Evolutionary conservation across 2,797 vertebrate genomes (phyloP), one percentile per base, ranked within the genome.

Genomic region (Sebastes vulpes): DNA sequence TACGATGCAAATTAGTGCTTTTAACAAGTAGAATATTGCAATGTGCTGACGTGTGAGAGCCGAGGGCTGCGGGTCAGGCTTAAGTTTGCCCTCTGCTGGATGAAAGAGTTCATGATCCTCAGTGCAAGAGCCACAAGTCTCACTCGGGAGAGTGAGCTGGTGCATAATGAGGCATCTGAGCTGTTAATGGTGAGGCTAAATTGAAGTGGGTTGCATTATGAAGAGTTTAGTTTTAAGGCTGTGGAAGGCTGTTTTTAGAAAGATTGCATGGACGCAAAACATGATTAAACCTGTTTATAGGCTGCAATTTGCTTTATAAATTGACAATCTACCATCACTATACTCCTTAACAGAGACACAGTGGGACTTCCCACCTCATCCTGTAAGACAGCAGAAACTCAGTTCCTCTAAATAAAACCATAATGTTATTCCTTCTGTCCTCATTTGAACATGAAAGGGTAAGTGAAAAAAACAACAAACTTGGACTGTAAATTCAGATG

Each of bases 1-100:
- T 64, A 0, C 10, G 46, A 66, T 66, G 72, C 64, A 83, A 79
- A 84, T 56, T 7, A 72, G 31, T n/a, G 38, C 1, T 66, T 32
- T 31, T 18, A 65, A 31, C 60, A 53, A 29, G 53, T 48, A 1
- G 60, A 77, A 38, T 11, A 6, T 20, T 25, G 20, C 7, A 56
- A 28, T 35, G 54, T 74, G 63, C 63, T 71, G 87, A 75, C 1
- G 12, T 59, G 68, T 42, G n/a, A 14, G 23, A 64, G 66, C 73
- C 11, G 23, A 54, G 21, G 25, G 28, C 65, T 73, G 4, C 48
- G 25, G 76, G 61, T 81, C 72, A 38, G 67, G 67, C 23, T 74
- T 18, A n/a, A 32, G 72, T 68, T 83, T 82, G 79, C 75, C 79
- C 76, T 81, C 82, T 86, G 75, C 66, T 84, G 88, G 80, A 84